Evolutionary conservation across 2,888 invertebrate genomes (phyloP).

Genomic region (Drosophila algonquin): DNA sequence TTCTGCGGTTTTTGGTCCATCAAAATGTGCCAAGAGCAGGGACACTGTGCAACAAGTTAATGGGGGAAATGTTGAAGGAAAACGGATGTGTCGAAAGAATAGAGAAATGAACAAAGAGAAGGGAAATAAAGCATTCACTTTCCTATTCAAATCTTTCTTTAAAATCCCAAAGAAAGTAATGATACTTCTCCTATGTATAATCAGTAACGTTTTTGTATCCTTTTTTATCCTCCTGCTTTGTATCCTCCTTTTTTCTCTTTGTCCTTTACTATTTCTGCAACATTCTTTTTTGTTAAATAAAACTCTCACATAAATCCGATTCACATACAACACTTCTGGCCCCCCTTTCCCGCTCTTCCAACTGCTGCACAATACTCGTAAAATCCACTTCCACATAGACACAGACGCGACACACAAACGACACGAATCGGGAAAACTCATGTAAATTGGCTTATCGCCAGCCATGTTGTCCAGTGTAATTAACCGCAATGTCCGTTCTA

Average conservation of each 20-base stretch:
- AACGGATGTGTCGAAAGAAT: too few relatives aligned
- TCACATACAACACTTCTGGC: not conserved
- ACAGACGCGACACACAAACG: not conserved
- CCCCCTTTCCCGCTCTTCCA: not conserved
- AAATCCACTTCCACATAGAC: not conserved
- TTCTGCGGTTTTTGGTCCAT: constrained; percentile 46
- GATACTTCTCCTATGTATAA: too few relatives aligned
- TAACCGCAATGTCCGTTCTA: constrained; percentile 45
- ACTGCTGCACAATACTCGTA: not conserved
- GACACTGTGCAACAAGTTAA: not conserved
- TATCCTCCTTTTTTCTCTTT: too few relatives aligned
- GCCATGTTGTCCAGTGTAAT: constrained; percentile 47
- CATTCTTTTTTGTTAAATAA: not conserved
- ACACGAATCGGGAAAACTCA: constrained; percentile 2
- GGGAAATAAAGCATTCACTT: too few relatives aligned
- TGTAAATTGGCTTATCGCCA: constrained; percentile 37
- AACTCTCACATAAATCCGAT: not conserved
- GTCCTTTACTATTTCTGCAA: not conserved
- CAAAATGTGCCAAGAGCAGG: constrained; percentile 13
- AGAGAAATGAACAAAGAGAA: too few relatives aligned
- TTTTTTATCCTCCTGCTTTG: too few relatives aligned
- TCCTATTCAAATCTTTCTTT: too few relatives aligned
- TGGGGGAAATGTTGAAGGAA: too few relatives aligned
- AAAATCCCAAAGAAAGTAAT: not conserved
- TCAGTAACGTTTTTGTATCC: too few relatives aligned